A percentile compares a stretch with the other conserved stretches of the same genome.
These are phyloP conservation scores for Alaudala cheleensis DNA, from an alignment of 2,113 vertebrate species.

Conservation along the genomic window DNA sequence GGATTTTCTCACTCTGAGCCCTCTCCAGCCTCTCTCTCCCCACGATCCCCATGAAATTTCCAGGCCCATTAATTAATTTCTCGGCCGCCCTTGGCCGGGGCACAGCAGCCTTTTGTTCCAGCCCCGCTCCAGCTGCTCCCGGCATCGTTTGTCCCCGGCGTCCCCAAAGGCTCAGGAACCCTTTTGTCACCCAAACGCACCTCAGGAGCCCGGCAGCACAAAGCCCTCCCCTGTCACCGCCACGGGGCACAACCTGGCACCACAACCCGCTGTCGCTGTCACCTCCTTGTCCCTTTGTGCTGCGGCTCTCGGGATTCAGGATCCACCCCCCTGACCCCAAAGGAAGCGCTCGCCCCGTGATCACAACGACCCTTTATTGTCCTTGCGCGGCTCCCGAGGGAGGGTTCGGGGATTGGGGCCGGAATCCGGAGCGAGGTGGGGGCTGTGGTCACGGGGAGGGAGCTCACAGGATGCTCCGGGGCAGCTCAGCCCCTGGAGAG, in stretches of 20 bases:
- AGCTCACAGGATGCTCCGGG: rapidly evolving
- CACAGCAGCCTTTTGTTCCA: conserved; percentile 59
- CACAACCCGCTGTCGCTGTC: background rate
- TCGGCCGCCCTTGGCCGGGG: background rate
- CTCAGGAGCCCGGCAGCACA: background rate
- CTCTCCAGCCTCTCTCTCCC: background rate
- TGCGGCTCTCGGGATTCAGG: background rate
- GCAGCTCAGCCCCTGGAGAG: rapidly evolving
- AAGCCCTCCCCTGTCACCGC: background rate
- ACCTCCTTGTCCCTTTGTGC: conserved; percentile 26
- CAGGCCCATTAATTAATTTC: background rate
- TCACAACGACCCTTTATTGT: background rate
- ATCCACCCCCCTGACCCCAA: background rate
- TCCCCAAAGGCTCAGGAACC: background rate
- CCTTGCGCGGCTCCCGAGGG: background rate
- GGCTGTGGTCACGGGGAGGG: rapidly evolving
- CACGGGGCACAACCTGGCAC: background rate
- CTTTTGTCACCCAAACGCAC: background rate
- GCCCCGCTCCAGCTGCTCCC: conserved; percentile 42
- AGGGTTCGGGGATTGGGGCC: rapidly evolving
- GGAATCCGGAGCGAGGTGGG: background rate
- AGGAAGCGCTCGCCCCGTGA: background rate
- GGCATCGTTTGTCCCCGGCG: background rate
- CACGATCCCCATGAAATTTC: background rate
- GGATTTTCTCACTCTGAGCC: rapidly evolving